phyloP scores from a whole-genome alignment of 2,113 vertebrate genomes.

The Sylvietta virens region DNA sequence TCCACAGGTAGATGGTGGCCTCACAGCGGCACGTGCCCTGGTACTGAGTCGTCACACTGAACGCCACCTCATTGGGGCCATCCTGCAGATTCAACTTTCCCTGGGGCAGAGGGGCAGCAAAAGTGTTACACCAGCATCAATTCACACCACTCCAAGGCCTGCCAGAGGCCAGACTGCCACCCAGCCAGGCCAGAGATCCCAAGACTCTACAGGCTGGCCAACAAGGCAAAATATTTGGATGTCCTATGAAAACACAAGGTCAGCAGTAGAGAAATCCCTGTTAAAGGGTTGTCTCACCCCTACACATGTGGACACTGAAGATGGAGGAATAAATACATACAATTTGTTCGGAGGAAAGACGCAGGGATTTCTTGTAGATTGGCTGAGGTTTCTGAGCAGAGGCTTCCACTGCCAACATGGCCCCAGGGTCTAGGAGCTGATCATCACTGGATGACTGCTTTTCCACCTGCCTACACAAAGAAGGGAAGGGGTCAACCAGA shows the following conservation, averaged over 20 bases:
- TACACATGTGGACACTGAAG: neutral
- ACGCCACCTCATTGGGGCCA: constrained; percentile 87
- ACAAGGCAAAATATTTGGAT: neutral
- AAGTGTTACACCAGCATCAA: neutral
- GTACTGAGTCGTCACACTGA: constrained; percentile 94
- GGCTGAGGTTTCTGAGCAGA: neutral
- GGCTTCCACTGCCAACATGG: neutral
- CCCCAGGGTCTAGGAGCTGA: neutral
- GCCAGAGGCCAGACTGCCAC: neutral
- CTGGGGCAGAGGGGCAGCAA: constrained; percentile 49
- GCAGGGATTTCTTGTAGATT: constrained; percentile 85
- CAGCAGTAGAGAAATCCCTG: neutral
- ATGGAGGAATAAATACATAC: constrained; percentile 65
- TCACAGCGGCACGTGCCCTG: constrained; percentile 94
- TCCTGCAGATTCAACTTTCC: constrained; percentile 82
- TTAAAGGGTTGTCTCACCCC: neutral
- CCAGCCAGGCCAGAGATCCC: neutral
- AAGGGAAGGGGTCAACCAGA: neutral
- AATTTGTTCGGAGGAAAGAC: constrained; percentile 87
- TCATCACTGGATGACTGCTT: constrained; percentile 69
- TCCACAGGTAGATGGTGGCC: constrained; percentile 93
- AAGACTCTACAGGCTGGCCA: neutral
- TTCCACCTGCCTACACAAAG: constrained; percentile 55
- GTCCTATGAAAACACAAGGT: neutral
- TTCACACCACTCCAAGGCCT: neutral